Conservation (phyloP, 2,888 invertebrate genomes). For the Ariolimax columbianus region DNA sequence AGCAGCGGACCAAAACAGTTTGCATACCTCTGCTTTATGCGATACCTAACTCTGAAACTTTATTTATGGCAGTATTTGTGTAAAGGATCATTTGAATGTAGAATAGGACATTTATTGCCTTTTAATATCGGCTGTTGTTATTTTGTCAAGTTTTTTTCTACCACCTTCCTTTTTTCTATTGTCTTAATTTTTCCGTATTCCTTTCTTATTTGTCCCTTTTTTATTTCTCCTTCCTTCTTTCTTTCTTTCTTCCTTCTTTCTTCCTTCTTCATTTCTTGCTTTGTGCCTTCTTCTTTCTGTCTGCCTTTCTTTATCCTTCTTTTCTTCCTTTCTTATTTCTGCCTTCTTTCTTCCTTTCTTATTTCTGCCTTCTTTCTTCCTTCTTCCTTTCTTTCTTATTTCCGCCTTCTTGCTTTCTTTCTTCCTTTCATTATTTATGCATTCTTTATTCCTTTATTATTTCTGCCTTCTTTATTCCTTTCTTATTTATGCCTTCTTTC, state of each 20-base stretch:
- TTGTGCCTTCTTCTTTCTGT: no score
- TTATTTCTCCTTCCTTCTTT: background rate
- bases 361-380: background rate
- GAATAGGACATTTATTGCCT: no score
- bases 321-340: background rate
- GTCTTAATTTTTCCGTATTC: background rate
- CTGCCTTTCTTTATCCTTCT: no score
- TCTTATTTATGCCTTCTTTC: background rate
- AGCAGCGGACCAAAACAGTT: no score
- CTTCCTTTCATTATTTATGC: background rate
- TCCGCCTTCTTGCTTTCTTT: no score
- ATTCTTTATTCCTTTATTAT: background rate
- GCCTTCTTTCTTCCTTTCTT: background rate
- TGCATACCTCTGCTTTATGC: no score
- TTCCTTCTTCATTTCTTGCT: background rate
- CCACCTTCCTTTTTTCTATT: background rate
- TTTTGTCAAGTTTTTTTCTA: no score
- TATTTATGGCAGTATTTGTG: no score
- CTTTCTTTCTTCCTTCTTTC: background rate
- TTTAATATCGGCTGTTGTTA: no score
- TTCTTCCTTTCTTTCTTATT: no score
- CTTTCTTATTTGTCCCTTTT: background rate
- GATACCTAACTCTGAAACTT: no score
- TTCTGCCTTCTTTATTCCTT: background rate
- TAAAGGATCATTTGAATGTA: no score